Evolutionary conservation across 2,888 invertebrate species (phyloP).

Genomic region (Sminthurides aquaticus): DNA sequence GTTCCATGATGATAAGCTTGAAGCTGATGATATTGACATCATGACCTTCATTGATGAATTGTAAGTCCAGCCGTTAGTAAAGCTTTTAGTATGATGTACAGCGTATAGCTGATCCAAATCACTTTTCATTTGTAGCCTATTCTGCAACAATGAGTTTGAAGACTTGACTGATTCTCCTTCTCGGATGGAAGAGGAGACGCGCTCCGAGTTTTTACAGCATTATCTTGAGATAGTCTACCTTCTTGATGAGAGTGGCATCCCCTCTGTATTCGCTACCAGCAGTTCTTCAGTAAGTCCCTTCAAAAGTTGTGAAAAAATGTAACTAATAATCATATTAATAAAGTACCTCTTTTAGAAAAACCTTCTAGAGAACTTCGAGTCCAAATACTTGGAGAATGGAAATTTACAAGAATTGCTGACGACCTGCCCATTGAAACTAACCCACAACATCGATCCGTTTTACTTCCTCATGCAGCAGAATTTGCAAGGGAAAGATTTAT

Average conservation of each 20-base stretch:
- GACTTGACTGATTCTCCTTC: background rate
- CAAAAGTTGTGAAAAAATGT: background rate
- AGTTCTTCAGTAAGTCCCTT: slow-evolving; percentile 8
- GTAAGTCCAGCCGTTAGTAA: slow-evolving; percentile 10
- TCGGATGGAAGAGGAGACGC: background rate
- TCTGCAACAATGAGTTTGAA: slow-evolving; percentile 16
- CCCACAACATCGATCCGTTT: slow-evolving; percentile 14
- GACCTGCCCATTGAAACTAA: slow-evolving; percentile 11
- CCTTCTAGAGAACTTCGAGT: slow-evolving; percentile 9
- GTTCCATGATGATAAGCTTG: slow-evolving; percentile 14
- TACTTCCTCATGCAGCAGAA: slow-evolving; percentile 16
- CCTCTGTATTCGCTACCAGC: slow-evolving; percentile 2
- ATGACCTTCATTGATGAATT: slow-evolving; percentile 22
- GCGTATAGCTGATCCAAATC: background rate
- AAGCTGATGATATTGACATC: slow-evolving; percentile 20
- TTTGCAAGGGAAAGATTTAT: slow-evolving; percentile 10
- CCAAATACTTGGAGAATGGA: slow-evolving; percentile 1
- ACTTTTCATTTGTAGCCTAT: no score
- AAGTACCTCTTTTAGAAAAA: slow-evolving; percentile 8
- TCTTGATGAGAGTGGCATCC: slow-evolving; percentile 12
- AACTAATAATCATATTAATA: background rate
- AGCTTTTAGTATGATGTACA: no score
- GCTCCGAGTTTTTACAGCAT: slow-evolving; percentile 9
- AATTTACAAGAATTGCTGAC: background rate
- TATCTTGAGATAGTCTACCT: slow-evolving; percentile 19